phyloP scores from a whole-genome alignment of 1,140 invertebrate species.

The Choristoneura fumiferana region DNA sequence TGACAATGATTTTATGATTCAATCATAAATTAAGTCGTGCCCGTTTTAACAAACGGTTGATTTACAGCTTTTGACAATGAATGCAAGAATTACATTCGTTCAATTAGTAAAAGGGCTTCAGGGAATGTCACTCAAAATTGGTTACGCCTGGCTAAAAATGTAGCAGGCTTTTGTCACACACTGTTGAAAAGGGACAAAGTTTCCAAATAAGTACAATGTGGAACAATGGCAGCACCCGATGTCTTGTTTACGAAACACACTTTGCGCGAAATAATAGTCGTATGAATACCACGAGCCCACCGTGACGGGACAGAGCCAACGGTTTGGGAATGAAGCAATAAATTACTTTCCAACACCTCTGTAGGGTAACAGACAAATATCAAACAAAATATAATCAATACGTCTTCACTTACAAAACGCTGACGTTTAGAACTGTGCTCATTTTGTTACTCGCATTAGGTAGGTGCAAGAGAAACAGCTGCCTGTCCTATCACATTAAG shows the following conservation, averaged over 20 bases:
- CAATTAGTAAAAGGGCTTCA: slow-evolving; percentile 34
- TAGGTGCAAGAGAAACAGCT: neutral
- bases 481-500: too few species aligned
- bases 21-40: neutral
- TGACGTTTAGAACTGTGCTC: neutral
- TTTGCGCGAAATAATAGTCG: slow-evolving; percentile 40
- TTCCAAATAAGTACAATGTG: slow-evolving; percentile 27
- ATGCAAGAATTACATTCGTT: slow-evolving; percentile 30
- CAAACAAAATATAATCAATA: slow-evolving; percentile 6
- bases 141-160: slow-evolving; percentile 41
- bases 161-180: slow-evolving; percentile 35
- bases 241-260: slow-evolving; percentile 63
- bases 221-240: slow-evolving; percentile 48
- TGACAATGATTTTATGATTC: too few species aligned
- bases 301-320: slow-evolving; percentile 38
- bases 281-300: slow-evolving; percentile 50
- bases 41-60: neutral
- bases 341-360: slow-evolving; percentile 16
- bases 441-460: too few species aligned
- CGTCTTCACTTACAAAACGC: slow-evolving; percentile 16
- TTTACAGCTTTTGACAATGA: slow-evolving; percentile 8
- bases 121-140: slow-evolving; percentile 47
- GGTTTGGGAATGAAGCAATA: neutral
- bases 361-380: neutral
- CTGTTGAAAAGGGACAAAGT: slow-evolving; percentile 17